Conservation (phyloP, 2,113 vertebrate genomes). For the Takifugu flavidus region DNA sequence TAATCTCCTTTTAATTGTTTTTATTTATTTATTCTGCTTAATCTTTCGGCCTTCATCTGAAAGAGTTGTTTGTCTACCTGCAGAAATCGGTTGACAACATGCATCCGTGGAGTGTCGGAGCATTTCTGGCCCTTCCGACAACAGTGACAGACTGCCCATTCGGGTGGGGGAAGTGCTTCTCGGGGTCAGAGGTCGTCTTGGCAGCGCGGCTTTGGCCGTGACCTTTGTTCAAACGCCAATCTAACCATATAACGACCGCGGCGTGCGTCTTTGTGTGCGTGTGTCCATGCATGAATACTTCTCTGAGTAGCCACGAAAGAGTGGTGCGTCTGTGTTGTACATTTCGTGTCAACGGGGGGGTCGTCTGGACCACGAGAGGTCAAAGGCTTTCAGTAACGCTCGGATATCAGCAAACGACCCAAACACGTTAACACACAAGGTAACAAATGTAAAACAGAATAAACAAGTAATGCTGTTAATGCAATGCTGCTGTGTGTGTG, state of each 20-base stretch:
- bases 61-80: neutral
- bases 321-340: constrained; percentile 3
- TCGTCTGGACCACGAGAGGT: constrained; percentile 33
- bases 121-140: constrained; percentile 8
- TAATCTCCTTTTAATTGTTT: neutral
- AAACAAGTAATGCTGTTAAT: neutral
- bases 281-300: constrained; percentile 11
- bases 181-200: constrained; percentile 59
- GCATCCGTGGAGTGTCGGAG: constrained; percentile 1
- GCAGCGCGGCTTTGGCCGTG: constrained; percentile 66
- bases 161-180: constrained; percentile 27
- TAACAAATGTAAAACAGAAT: too few species aligned
- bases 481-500: neutral
- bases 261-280: constrained; percentile 12
- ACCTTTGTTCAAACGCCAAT: constrained; percentile 61
- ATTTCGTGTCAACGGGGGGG: constrained; percentile 49
- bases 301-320: constrained; percentile 19
- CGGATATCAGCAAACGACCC: neutral
- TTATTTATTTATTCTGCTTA: neutral
- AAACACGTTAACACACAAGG: neutral
- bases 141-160: constrained; percentile 47
- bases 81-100: neutral
- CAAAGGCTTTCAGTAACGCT: constrained; percentile 18
- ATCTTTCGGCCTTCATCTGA: neutral
- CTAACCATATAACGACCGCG: constrained; percentile 33